These are phyloP conservation scores for Sialia sialis DNA, from an alignment of 2,113 vertebrate genomes.

Conservation along the genomic window DNA sequence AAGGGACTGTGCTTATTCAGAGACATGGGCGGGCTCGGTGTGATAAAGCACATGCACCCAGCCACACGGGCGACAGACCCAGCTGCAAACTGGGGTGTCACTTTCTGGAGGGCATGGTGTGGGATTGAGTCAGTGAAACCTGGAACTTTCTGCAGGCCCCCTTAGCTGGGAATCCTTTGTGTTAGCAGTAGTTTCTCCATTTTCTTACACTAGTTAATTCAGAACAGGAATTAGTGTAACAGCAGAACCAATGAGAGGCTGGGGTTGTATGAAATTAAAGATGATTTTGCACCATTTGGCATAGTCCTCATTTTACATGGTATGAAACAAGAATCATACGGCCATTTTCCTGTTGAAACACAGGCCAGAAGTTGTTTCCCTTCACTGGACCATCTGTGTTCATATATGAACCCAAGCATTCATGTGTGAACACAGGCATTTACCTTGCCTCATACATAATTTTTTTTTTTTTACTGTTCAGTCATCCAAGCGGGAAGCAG, in stretches of 20 bases:
- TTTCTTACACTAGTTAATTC: background rate
- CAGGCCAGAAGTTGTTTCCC: background rate
- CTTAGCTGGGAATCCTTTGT: background rate
- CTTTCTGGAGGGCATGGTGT: background rate
- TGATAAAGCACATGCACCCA: no score
- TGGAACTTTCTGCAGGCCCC: background rate
- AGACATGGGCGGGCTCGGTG: no score
- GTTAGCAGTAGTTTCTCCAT: background rate
- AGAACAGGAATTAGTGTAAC: background rate
- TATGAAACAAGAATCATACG: background rate
- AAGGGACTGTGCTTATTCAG: no score
- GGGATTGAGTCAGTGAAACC: background rate
- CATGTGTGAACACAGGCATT: background rate
- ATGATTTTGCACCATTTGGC: background rate
- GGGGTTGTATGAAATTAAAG: background rate
- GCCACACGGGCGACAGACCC: rapidly evolving
- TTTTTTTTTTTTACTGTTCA: background rate
- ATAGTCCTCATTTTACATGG: background rate
- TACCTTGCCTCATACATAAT: background rate
- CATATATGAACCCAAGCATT: background rate
- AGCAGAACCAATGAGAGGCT: background rate
- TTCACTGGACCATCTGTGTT: background rate
- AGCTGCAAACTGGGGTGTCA: no score
- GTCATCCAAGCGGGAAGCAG: background rate
- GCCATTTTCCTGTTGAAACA: background rate